Base-by-base conservation (phyloP, 1,140 invertebrate genomes). In the Uloborus diversus region DNA sequence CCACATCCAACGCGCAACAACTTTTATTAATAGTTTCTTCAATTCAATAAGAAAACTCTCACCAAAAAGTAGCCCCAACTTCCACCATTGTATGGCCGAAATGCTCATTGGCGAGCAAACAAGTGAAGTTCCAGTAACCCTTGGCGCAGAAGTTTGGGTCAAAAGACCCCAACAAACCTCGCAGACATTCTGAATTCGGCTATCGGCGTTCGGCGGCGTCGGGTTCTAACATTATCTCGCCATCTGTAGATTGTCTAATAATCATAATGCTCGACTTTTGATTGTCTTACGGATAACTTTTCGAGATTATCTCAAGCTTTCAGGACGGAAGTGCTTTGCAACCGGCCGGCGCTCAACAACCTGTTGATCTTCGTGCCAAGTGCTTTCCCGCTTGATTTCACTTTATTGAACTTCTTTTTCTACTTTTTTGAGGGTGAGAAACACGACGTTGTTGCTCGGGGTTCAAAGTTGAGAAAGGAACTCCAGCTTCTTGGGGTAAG, bases 71-170 rank as follows among this genome's bases (percentile, higher is more conserved):
- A n/a, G n/a, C n/a, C n/a, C n/a, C n/a, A n/a, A n/a, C n/a, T n/a
- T n/a, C n/a, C n/a, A n/a, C n/a, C n/a, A n/a, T n/a, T n/a, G n/a
- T 17, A 53, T 20, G 1, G 1, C 7, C 7, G 49, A 7, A 20
- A n/a, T n/a, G 5, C 11, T 20, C 0, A 53, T 59, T 59, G 56
- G 56, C 56, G 56, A 30, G 5, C n/a, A 23, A 23, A 20, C 28
- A 30, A 17, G 56, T 1, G 27, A 59, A 59, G 9, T 30, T 59
- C 2, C 28, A 30, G 56, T 59, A 59, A 59, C 56, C 56, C 56
- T 56, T 59, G 56, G 56, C 56, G 56, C 5, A 59, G 56, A 59
- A 59, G 56, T 59, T 59, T 59, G 56, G 56, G 56, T 59, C 56
- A 59, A 59, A 28, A 59, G 56, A 59, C 56, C 28, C 13, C n/a